Base-by-base conservation (phyloP, 2,888 invertebrate genomes). In the Drosophila imparisetae region DNA sequence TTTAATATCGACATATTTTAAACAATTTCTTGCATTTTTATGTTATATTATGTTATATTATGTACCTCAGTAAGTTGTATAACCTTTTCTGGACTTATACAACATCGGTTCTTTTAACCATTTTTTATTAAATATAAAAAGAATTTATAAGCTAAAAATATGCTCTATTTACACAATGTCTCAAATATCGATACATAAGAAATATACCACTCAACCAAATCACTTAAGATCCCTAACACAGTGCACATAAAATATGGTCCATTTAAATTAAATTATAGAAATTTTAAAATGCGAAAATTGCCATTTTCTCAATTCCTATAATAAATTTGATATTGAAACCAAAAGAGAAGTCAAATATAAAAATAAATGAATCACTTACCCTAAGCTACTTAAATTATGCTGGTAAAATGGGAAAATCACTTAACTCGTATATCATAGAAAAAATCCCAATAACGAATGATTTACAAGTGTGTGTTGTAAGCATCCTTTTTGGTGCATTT, bases 371-470 rank as follows among this genome's bases (percentile, higher is more conserved):
- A 49, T n/a, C 48, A 30, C 13, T 15, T 27, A 36, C 15, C 21
- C 21, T 32, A 50, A 72, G 73, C 57, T 40, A 27, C 29, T 36
- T 24, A 27, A 36, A 45, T 15, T 24, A 24, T 34, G 32, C 32
- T 32, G 32, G 11, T 32, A 32, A 32, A 32, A 49, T 36, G 38
- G 34, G 30, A 70, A 67, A 75, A 59, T 53, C 64, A 73, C 64
- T 62, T 52, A 36, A 49, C 42, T 49, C 50, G 29, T 54, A 66
- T 61, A 66, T 75, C 65, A 66, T 67, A 34, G 63, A 52, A 59
- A 59, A 50, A 69, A 63, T 65, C 61, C 38, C 38, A 29, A 50
- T 48, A 63, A 15, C 67, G 36, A 66, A 76, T 67, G 66, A 69
- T 72, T 79, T 75, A 66, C 67, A 70, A 72, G 48, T 54, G 32